phyloP scores from a whole-genome alignment of 2,888 invertebrate species.

The Phalangium opilio region DNA sequence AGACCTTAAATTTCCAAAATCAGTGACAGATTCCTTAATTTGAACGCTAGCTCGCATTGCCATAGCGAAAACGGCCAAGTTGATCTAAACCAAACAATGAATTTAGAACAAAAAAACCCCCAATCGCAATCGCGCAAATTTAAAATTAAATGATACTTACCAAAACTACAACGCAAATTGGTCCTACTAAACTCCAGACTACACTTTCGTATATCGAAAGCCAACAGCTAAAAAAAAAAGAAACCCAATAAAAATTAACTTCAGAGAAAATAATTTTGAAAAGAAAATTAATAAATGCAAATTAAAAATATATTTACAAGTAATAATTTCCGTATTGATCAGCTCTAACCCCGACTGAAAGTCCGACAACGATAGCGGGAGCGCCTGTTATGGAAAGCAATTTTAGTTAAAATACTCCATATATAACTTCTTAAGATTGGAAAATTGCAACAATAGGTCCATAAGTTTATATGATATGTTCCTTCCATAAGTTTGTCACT shows the following conservation, averaged over 20 bases:
- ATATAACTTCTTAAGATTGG: background rate
- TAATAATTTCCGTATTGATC: constrained; percentile 88
- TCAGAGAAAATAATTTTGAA: background rate
- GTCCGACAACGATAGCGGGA: constrained; percentile 75
- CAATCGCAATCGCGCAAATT: background rate
- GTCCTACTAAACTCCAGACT: constrained; percentile 88
- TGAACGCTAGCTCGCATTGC: constrained; percentile 82
- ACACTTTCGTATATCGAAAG: constrained; percentile 81
- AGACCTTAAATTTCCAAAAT: constrained; percentile 62
- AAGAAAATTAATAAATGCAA: background rate
- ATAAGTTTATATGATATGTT: too few relatives aligned
- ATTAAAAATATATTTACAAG: constrained; percentile 55
- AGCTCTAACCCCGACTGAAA: constrained; percentile 79
- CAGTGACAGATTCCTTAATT: constrained; percentile 72
- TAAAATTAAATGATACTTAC: constrained; percentile 18
- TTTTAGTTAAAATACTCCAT: constrained; percentile 1
- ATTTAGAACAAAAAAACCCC: background rate
- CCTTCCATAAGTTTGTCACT: too few relatives aligned
- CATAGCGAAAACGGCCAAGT: constrained; percentile 61
- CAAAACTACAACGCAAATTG: constrained; percentile 60
- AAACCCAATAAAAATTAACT: constrained; percentile 6
- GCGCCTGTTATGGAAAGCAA: too few relatives aligned
- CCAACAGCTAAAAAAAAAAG: constrained; percentile 61
- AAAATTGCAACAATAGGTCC: too few relatives aligned
- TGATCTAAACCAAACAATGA: constrained; percentile 31